These are phyloP conservation scores for Microplitis mediator DNA, from an alignment of 1,140 invertebrate genomes.

Conservation along the genomic window DNA sequence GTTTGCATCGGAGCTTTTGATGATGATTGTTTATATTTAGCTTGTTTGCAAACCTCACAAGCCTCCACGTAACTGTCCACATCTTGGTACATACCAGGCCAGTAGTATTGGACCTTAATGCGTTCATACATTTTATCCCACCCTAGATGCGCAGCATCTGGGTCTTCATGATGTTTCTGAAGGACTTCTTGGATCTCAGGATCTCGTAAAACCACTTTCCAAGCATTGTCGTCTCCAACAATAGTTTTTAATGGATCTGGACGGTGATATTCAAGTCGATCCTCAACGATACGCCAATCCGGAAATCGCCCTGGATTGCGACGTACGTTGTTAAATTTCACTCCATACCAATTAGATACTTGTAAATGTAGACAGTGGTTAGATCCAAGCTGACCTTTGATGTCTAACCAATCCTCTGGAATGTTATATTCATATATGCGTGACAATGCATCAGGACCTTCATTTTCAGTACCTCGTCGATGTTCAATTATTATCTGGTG, in stretches of 20 bases:
- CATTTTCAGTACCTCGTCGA: slow-evolving; percentile 40
- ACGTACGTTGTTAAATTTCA: neutral
- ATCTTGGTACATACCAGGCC: slow-evolving; percentile 41
- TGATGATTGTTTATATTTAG: neutral
- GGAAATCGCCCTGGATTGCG: slow-evolving; percentile 17
- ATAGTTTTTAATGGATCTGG: neutral
- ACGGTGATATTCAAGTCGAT: slow-evolving; percentile 23
- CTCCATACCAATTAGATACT: too few species aligned
- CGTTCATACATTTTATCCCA: slow-evolving; percentile 38
- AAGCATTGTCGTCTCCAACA: slow-evolving; percentile 26
- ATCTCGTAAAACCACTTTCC: slow-evolving; percentile 37
- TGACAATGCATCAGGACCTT: slow-evolving; percentile 36
- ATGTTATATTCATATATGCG: neutral
- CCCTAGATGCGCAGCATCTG: slow-evolving; percentile 39
- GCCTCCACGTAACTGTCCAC: slow-evolving; percentile 25
- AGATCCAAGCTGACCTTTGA: too few species aligned
- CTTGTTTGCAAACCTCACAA: slow-evolving; percentile 26
- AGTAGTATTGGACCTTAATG: slow-evolving; percentile 36
- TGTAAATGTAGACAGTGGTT: too few species aligned
- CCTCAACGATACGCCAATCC: slow-evolving; percentile 21
- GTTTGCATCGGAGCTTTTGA: too few species aligned
- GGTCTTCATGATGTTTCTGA: slow-evolving; percentile 22
- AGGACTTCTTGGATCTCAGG: slow-evolving; percentile 20
- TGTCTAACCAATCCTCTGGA: too few species aligned
- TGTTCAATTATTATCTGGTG: slow-evolving; percentile 36